Percentiles rank a stretch among this genome's conserved stretches.
phyloP scores from a whole-genome alignment of 1,140 invertebrate species.

The Drosophila varians region DNA sequence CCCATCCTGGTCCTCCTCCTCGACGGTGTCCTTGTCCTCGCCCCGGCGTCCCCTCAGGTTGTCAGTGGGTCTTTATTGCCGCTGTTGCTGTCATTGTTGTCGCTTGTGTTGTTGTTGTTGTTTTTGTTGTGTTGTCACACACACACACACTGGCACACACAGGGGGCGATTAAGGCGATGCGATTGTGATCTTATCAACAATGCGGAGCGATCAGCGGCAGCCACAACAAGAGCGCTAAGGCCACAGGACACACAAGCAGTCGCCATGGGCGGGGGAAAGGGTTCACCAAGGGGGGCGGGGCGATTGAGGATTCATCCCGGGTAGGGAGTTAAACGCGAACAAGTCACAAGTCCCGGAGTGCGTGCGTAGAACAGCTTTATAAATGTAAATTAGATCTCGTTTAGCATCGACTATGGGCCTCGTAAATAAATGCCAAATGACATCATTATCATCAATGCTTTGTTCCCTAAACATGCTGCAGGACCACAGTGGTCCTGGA shows the following conservation, averaged over 20 bases:
- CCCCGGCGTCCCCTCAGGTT: not conserved
- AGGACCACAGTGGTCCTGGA: slow-evolving; percentile 23
- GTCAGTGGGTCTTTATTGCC: slow-evolving; percentile 36
- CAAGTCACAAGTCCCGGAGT: slow-evolving; percentile 58
- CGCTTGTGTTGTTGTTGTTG: slow-evolving; percentile 45
- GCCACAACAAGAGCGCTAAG: slow-evolving; percentile 45
- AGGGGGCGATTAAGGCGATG: slow-evolving; percentile 57
- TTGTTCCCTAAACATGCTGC: slow-evolving; percentile 45
- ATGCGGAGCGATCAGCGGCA: slow-evolving; percentile 65
- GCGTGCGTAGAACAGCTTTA: slow-evolving; percentile 82
- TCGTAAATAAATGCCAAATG: slow-evolving; percentile 83
- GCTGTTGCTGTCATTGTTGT: not conserved
- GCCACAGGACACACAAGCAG: slow-evolving; percentile 71
- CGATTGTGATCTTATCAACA: slow-evolving; percentile 77
- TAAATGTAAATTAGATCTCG: slow-evolving; percentile 83
- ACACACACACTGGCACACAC: slow-evolving; percentile 38
- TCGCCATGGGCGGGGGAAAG: slow-evolving; percentile 8
- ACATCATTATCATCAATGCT: slow-evolving; percentile 79
- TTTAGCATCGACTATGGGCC: slow-evolving; percentile 80
- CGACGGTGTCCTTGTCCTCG: not conserved
- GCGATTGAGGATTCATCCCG: not conserved
- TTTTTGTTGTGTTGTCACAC: slow-evolving; percentile 63
- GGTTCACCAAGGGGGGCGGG: not conserved
- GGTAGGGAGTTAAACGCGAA: slow-evolving; percentile 23
- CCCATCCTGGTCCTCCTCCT: slow-evolving; percentile 6